A percentile compares a stretch with the other conserved stretches of the same genome.
Evolutionary conservation across 2,113 vertebrate genomes (phyloP).

Genomic region (Machaerirhynchus nigripectus): DNA sequence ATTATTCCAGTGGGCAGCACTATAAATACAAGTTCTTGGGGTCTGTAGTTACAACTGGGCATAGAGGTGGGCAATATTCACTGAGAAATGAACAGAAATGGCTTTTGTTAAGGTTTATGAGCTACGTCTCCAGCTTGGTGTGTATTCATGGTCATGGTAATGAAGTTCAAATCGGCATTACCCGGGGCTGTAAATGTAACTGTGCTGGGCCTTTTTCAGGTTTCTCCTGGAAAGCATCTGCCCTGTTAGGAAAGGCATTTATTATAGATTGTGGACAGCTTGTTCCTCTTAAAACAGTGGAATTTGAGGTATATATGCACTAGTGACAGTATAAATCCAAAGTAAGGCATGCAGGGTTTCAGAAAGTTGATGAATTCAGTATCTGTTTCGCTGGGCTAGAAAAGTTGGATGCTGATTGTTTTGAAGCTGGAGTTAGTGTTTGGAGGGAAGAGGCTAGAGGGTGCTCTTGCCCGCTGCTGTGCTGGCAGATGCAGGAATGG

Average conservation of each 20-base stretch:
- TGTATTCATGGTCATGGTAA: neutral
- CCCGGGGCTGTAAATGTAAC: neutral
- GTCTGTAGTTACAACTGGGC: neutral
- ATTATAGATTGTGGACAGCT: fast-evolving
- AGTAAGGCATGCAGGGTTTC: neutral
- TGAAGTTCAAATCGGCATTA: neutral
- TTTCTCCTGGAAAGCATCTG: neutral
- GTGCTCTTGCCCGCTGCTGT: neutral
- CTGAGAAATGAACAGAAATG: neutral
- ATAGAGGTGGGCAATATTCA: neutral
- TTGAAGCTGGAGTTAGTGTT: neutral
- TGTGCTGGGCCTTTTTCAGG: neutral
- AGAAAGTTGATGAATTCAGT: neutral
- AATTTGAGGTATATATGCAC: neutral
- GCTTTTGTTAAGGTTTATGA: neutral
- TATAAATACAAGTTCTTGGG: neutral
- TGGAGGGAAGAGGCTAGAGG: neutral
- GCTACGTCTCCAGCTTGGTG: neutral
- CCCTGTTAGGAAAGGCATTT: neutral
- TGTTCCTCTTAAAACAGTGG: neutral
- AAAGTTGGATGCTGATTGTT: neutral
- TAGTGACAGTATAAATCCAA: neutral
- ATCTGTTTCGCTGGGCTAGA: neutral
- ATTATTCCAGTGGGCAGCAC: fast-evolving
- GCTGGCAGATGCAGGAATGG: neutral